A percentile compares a stretch with the other conserved stretches of the same genome.
These are phyloP conservation scores for Spermophilus dauricus DNA, from an alignment of 2,113 vertebrate genomes.

Conservation along the genomic window DNA sequence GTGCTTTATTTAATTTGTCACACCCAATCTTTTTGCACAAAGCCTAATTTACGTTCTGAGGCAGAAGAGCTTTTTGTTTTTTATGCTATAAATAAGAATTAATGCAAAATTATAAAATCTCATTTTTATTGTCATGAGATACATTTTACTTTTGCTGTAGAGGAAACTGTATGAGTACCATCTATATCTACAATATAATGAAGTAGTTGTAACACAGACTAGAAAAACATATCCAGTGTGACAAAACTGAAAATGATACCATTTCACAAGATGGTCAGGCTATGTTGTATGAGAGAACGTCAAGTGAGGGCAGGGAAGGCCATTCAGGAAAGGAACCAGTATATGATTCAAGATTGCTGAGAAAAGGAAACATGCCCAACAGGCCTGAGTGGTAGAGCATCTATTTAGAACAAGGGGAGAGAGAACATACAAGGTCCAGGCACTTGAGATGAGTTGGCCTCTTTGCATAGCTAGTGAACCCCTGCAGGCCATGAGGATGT, in stretches of 20 bases:
- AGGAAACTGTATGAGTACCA: background rate
- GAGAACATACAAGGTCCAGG: background rate
- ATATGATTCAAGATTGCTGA: background rate
- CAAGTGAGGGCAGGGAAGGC: background rate
- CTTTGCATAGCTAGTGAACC: background rate
- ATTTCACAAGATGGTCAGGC: background rate
- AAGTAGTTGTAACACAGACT: background rate
- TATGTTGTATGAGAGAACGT: background rate
- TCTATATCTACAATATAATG: background rate
- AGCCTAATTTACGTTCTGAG: conserved; percentile 29
- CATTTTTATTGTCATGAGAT: background rate
- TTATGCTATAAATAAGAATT: conserved; percentile 17
- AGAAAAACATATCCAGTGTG: background rate
- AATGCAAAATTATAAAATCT: background rate
- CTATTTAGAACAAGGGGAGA: background rate
- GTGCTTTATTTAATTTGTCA: background rate
- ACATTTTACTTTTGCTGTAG: background rate
- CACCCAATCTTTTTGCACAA: background rate
- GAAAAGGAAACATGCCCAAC: background rate
- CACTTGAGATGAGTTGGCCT: accelerated
- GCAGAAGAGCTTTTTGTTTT: background rate
- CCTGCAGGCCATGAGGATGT: background rate
- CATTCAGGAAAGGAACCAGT: background rate
- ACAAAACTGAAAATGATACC: background rate
- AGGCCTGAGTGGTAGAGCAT: background rate